Evolutionary conservation across 2,797 vertebrate genomes (phyloP).

Genomic region (Fistularia commersonii): DNA sequence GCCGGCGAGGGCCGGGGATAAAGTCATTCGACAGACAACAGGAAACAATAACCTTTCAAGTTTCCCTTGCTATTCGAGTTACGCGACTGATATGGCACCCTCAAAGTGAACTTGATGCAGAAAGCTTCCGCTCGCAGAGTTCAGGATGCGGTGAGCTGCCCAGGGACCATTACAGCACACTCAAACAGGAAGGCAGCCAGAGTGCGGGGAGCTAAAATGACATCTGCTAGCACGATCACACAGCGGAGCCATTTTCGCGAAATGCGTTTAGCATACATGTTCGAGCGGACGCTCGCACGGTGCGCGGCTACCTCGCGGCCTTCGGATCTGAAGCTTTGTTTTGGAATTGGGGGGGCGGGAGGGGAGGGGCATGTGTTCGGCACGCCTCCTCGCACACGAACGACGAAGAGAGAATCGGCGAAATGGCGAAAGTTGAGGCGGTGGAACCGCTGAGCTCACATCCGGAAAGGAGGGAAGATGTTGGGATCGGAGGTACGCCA

Average conservation of each 20-base stretch:
- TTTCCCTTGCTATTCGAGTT: slow-evolving; percentile 66
- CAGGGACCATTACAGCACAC: slow-evolving; percentile 75
- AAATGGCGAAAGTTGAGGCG: too few relatives aligned
- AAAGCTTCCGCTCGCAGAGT: slow-evolving; percentile 74
- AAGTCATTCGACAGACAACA: slow-evolving; percentile 72
- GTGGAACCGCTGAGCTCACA: too few relatives aligned
- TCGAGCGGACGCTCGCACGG: slow-evolving; percentile 43
- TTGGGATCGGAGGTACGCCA: slow-evolving; percentile 1
- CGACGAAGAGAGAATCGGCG: too few relatives aligned
- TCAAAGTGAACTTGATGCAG: slow-evolving; percentile 78
- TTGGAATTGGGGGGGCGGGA: too few relatives aligned
- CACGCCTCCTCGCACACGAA: too few relatives aligned
- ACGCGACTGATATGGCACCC: slow-evolving; percentile 69
- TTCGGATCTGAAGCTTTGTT: too few relatives aligned
- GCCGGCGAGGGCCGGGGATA: slow-evolving; percentile 44
- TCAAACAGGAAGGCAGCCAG: slow-evolving; percentile 74
- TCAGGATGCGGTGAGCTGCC: slow-evolving; percentile 75
- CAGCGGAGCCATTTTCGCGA: slow-evolving; percentile 63
- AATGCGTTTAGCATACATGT: slow-evolving; percentile 70
- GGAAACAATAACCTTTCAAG: slow-evolving; percentile 77
- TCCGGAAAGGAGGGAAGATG: too few relatives aligned
- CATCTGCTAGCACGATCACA: slow-evolving; percentile 79
- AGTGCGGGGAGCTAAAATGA: slow-evolving; percentile 75
- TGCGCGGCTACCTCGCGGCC: too few relatives aligned
- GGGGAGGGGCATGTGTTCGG: too few relatives aligned